Percentiles rank a stretch among this genome's conserved stretches.
Evolutionary conservation across 1,140 invertebrate genomes (phyloP).

Genomic region (Eubasilissa regina): DNA sequence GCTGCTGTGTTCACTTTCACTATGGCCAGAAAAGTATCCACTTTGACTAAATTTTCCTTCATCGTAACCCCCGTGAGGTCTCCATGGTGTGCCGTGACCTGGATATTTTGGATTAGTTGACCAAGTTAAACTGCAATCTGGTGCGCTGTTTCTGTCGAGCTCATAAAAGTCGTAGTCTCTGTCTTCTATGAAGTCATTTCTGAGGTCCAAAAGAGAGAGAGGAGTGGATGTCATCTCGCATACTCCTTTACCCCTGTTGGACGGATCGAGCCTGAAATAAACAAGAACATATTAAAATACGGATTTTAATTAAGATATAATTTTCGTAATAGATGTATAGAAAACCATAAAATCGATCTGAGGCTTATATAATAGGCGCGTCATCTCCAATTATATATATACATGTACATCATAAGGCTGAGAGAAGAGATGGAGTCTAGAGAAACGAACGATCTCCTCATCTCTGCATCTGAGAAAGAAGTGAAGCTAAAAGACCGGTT

Average conservation of each 20-base stretch:
- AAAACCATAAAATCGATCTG: not conserved
- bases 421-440: too few relatives aligned
- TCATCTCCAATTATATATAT: too few relatives aligned
- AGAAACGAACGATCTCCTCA: too few relatives aligned
- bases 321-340: not conserved
- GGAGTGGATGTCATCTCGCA: constrained; percentile 83
- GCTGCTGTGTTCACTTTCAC: constrained; percentile 11
- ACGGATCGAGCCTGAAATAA: constrained; percentile 74
- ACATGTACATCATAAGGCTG: too few relatives aligned
- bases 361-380: too few relatives aligned
- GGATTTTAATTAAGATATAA: not conserved
- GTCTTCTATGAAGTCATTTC: constrained; percentile 77
- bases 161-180: constrained; percentile 85
- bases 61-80: constrained; percentile 13
- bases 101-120: constrained; percentile 62
- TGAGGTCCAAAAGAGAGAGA: constrained; percentile 76
- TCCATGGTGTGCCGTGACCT: constrained; percentile 21
- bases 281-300: constrained; percentile 42
- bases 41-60: constrained; percentile 2
- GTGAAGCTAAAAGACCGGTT: too few relatives aligned
- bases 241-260: constrained; percentile 76
- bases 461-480: too few relatives aligned
- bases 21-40: constrained; percentile 17
- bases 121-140: constrained; percentile 61
- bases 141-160: constrained; percentile 75